These are phyloP conservation scores for Slavum lentiscoides DNA, from an alignment of 2,888 invertebrate species.

Conservation along the genomic window DNA sequence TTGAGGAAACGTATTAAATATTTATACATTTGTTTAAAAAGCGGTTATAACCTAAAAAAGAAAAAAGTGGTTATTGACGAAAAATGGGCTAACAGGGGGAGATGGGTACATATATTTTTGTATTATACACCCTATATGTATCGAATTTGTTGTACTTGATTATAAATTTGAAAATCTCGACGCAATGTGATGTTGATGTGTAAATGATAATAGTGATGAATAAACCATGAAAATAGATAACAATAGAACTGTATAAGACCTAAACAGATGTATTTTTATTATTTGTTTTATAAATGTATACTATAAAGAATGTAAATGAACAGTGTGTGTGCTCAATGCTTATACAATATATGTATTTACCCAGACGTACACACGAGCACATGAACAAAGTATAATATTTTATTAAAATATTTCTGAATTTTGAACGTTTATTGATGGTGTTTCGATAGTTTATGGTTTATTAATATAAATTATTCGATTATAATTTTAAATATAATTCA, in stretches of 20 bases:
- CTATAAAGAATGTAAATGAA: background rate
- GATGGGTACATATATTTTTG: too few species aligned
- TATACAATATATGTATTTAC: background rate
- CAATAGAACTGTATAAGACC: background rate
- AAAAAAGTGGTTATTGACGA: background rate
- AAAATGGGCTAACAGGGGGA: background rate
- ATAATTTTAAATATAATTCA: too few species aligned
- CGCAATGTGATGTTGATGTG: background rate
- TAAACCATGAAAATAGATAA: conserved; percentile 20
- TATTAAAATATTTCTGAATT: too few species aligned
- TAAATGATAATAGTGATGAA: conserved; percentile 8
- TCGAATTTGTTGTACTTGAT: background rate
- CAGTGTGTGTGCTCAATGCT: conserved; percentile 1
- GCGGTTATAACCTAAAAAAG: background rate
- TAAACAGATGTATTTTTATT: background rate
- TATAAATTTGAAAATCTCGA: background rate
- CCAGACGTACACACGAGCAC: too few species aligned
- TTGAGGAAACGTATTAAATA: background rate
- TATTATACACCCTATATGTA: too few species aligned
- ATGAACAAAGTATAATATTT: too few species aligned
- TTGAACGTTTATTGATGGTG: too few species aligned
- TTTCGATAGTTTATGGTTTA: too few species aligned
- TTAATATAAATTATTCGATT: too few species aligned
- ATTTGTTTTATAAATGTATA: background rate
- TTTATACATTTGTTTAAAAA: background rate